Base-by-base conservation (phyloP, 2,888 invertebrate species). In the Tachina fera region DNA sequence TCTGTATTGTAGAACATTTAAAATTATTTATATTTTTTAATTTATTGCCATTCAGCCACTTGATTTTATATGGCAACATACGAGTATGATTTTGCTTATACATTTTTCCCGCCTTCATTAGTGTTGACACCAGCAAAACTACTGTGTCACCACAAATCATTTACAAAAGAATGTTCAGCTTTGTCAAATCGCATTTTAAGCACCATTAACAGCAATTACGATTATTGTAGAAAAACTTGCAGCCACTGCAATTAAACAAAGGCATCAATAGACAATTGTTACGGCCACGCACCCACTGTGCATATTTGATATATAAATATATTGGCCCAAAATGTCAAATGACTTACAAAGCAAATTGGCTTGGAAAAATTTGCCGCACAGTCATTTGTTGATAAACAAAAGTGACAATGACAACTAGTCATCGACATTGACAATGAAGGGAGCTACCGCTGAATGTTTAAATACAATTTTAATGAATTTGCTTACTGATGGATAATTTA, bases 231-330 rank as follows among this genome's bases (percentile, higher is more conserved):
- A 51, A 39, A 8, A 60, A 49, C 22, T 45, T 53, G 9, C 11
- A 9, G 13, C 13, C 16, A 4, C 14, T 45, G 9, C 1, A 56
- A 16, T 22, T 39, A 31, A 56, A 65, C 39, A 78, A 78, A 61
- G 6, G 16, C 70, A 53, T 63, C 53, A 22, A 45, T 14, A 45
- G 53, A 53, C 47, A n/a, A 53, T 63, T 53, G 78, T 31, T n/a
- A 43, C 43, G 47, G 61, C 41, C n/a, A 71, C 79, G 71, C 79
- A 65, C 71, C 71, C 71, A 72, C 71, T 63, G 47, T 63, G 56
- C 47, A 47, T 63, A 56, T 19, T 70, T 63, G 63, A 63, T 56
- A 65, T 71, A 53, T 71, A n/a, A n/a, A n/a, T n/a, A 51, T 41
- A 63, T 72, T 63, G 53, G 56, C n/a, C 43, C 45, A 41, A 72